phyloP scores from a whole-genome alignment of 1,140 invertebrate species.

The Marisa cornuarietis region DNA sequence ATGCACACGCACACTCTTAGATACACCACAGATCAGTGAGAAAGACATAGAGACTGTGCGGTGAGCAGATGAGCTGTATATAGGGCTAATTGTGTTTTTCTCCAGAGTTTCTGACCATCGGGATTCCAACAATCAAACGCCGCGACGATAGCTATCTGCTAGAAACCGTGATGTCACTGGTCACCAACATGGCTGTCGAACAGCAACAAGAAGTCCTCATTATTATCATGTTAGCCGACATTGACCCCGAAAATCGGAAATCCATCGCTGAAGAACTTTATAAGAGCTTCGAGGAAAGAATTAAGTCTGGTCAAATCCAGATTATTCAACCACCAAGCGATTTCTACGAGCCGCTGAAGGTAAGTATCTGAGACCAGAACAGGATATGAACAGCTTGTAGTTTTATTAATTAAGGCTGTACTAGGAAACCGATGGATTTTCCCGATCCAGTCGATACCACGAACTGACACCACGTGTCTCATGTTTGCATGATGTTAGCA shows the following conservation, averaged over 20 bases:
- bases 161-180: constrained; percentile 42
- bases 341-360: constrained; percentile 44
- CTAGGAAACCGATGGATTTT: no score
- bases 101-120: constrained; percentile 55
- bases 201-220: constrained; percentile 44
- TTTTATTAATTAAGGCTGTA: no score
- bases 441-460: no score
- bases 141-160: constrained; percentile 39
- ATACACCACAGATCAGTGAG: no score
- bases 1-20: no score
- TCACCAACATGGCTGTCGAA: constrained; percentile 32
- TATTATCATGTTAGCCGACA: constrained; percentile 49
- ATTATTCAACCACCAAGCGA: constrained; percentile 52
- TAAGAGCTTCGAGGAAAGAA: constrained; percentile 29
- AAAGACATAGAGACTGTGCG: no score
- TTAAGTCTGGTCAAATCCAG: constrained; percentile 51
- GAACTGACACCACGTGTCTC: no score
- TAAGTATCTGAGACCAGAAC: not conserved
- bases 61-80: no score
- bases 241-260: constrained; percentile 33
- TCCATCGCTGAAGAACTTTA: constrained; percentile 31
- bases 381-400: not conserved
- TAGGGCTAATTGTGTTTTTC: not conserved
- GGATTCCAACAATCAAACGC: constrained; percentile 52
- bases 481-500: no score